Evolutionary conservation across 37 sponge, comb jelly and placozoan species (phyloP).

Genomic region (Hormiphora californensis): DNA sequence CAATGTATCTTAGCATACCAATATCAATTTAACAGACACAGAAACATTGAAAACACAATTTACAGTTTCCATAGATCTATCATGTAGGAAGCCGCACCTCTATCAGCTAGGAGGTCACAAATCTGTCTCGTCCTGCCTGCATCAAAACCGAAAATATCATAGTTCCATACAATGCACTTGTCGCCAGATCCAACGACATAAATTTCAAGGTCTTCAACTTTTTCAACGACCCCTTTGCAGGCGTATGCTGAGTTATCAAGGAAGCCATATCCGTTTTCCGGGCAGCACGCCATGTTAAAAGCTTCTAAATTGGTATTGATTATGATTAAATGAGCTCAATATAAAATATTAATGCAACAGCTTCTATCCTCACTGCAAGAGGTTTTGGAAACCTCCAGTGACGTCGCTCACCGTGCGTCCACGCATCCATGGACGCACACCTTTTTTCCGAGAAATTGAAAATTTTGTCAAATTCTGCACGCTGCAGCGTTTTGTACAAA

Average conservation of each 20-base stretch:
- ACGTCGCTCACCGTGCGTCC: no score
- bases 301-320: neutral
- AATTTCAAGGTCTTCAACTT: constrained; percentile 38
- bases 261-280: neutral
- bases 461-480: no score
- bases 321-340: no score
- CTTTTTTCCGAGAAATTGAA: neutral
- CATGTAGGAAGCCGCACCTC: no score
- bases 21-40: no score
- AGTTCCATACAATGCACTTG: constrained; percentile 42
- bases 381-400: neutral
- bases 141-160: constrained; percentile 48
- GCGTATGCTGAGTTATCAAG: constrained; percentile 13
- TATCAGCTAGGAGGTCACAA: neutral
- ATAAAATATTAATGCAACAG: neutral
- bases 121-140: constrained; percentile 43
- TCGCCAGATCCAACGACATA: constrained; percentile 50
- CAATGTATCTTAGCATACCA: no score
- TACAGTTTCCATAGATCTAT: no score
- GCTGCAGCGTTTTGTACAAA: neutral
- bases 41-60: no score
- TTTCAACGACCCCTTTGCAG: constrained; percentile 32
- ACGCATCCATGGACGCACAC: constrained; percentile 3
- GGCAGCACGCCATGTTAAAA: constrained; percentile 9
- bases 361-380: neutral